Evolutionary conservation across 2,113 vertebrate species (phyloP).

Genomic region (Oriolus oriolus): DNA sequence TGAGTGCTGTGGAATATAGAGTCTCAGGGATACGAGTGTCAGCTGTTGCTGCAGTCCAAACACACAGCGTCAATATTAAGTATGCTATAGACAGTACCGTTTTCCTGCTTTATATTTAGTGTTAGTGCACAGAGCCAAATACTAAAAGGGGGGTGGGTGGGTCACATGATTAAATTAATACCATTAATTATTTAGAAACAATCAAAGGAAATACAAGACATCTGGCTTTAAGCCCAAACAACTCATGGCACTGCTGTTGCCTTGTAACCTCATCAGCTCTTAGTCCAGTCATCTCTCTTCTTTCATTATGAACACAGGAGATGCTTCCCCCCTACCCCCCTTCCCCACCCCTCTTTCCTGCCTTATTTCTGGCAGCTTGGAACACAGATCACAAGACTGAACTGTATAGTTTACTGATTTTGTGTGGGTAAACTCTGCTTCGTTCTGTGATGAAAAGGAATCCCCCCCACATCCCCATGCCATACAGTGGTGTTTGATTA

Average conservation of each 20-base stretch:
- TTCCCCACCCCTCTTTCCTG: background rate
- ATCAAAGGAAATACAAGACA: slow-evolving; percentile 65
- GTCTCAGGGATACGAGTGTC: background rate
- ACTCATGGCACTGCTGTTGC: slow-evolving; percentile 54
- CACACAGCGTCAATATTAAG: slow-evolving; percentile 19
- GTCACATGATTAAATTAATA: slow-evolving; percentile 64
- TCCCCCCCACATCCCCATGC: background rate
- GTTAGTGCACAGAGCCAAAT: slow-evolving; percentile 43
- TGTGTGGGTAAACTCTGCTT: background rate
- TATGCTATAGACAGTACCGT: background rate
- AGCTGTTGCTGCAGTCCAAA: slow-evolving; percentile 24
- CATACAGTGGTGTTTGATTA: background rate
- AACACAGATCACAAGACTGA: slow-evolving; percentile 21
- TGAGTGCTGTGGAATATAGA: background rate
- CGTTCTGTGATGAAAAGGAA: background rate
- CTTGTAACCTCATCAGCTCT: slow-evolving; percentile 59
- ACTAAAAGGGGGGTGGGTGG: background rate
- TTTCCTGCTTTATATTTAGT: slow-evolving; percentile 36
- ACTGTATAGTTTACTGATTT: background rate
- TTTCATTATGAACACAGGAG: slow-evolving; percentile 15
- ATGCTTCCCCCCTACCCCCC: background rate
- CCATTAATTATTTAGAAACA: slow-evolving; percentile 69
- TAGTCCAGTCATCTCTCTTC: slow-evolving; percentile 53
- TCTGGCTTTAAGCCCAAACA: slow-evolving; percentile 59
- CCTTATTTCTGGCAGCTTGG: slow-evolving; percentile 14